These are phyloP conservation scores for Regulus satrapa DNA, from an alignment of 2,113 vertebrate genomes.

Conservation along the genomic window DNA sequence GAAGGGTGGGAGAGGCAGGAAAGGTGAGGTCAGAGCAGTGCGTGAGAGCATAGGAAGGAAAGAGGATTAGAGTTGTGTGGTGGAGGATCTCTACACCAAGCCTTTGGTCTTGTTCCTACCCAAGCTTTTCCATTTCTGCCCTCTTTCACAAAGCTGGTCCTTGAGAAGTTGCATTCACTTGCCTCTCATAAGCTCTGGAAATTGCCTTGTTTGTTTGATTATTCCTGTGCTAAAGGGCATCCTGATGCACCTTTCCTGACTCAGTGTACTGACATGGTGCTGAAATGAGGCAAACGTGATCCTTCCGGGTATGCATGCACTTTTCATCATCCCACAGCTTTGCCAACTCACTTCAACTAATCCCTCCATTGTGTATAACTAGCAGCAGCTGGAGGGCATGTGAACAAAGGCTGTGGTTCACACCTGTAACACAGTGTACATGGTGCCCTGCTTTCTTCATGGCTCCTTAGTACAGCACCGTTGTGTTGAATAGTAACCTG, in stretches of 20 bases:
- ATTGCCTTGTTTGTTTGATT: conserved; percentile 14
- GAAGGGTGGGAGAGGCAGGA: conserved; percentile 29
- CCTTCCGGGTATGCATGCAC: neutral
- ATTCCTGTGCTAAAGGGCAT: neutral
- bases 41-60: conserved; percentile 15
- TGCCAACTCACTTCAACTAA: conserved; percentile 27
- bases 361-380: conserved; percentile 28
- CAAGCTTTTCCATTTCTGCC: neutral
- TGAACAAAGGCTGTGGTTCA: conserved; percentile 17
- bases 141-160: neutral
- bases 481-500: neutral
- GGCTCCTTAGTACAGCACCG: neutral
- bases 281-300: conserved; percentile 11
- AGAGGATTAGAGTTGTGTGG: neutral
- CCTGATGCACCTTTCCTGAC: conserved; percentile 12
- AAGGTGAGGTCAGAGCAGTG: conserved; percentile 32
- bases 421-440: neutral
- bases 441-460: neutral
- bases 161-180: neutral
- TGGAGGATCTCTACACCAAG: neutral
- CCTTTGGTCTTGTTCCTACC: neutral
- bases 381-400: conserved; percentile 46
- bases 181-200: neutral
- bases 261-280: neutral
- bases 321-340: conserved; percentile 17